A percentile compares a stretch with the other conserved stretches of the same genome.
Evolutionary conservation across 2,797 vertebrate genomes (phyloP).

Genomic region (Triplophysa yarkandensis): DNA sequence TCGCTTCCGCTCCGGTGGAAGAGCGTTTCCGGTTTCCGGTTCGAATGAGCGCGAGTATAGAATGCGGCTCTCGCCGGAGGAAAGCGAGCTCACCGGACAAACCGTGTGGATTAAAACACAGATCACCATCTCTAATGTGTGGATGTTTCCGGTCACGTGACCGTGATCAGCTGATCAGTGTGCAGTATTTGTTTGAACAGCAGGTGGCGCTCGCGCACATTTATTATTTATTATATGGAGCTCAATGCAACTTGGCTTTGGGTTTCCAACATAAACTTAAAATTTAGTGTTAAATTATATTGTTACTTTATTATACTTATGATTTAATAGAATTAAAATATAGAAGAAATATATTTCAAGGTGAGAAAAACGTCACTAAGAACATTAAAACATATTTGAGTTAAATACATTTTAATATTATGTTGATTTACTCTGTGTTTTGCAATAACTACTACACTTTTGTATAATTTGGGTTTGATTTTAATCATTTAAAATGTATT

Average conservation of each 20-base stretch:
- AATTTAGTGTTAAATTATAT: no score
- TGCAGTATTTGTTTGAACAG: slow-evolving; percentile 34
- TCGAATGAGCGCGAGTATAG: slow-evolving; percentile 82
- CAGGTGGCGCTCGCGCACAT: slow-evolving; percentile 55
- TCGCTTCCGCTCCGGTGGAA: slow-evolving; percentile 70
- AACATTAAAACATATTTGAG: no score
- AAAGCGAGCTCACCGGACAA: slow-evolving; percentile 67
- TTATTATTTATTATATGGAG: background rate
- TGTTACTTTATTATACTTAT: no score
- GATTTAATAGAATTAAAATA: no score
- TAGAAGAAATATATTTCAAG: no score
- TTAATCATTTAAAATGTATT: no score
- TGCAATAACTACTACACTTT: no score
- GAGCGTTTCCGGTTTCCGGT: slow-evolving; percentile 57
- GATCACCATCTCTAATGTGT: slow-evolving; percentile 75
- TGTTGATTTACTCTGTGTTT: background rate
- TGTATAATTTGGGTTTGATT: no score
- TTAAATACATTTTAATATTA: background rate
- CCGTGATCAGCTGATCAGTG: background rate
- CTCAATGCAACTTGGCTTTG: no score
- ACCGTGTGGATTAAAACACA: slow-evolving; percentile 85
- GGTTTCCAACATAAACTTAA: no score
- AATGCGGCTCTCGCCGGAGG: slow-evolving; percentile 72
- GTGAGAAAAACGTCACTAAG: no score
- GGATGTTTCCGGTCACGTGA: slow-evolving; percentile 74